Base-by-base conservation (phyloP, 2,113 vertebrate genomes). In the Lepidothrix coronata region DNA sequence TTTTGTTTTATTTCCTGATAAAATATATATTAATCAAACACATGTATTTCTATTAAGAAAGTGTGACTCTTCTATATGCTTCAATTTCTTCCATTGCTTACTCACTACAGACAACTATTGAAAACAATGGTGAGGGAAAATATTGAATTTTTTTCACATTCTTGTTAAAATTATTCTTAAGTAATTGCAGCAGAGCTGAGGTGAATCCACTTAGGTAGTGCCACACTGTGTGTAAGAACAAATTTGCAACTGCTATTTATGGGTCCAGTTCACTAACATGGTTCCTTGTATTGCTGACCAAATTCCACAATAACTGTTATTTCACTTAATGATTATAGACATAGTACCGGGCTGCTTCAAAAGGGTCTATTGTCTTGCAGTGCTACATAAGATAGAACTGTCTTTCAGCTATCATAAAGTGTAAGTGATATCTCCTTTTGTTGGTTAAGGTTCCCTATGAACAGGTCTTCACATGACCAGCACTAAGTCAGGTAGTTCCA, bases 211-310 rank as follows among this genome's bases (percentile, higher is more conserved):
- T 81, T 48, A 4, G 1, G 19, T 14, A 51, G 43, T 67, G 6
- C 8, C 11, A 59, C 46, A 33, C 8, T 0, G 0, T 39, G 35
- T 23, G 2, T 14, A n/a, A 7, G 11, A 35, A 1, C 5, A 6
- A 75, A 75, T 61, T 68, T 89, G 10, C 8, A 41, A 11, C 16
- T 51, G n/a, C 11, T 85, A 24, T 43, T 91, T 75, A 4, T 12
- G 28, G 6, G 3, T 51, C 25, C 30, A 33, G 14, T 75, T 91
- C 43, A 73, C 16, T 41, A 46, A 62, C 9, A 37, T 8, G 12
- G 25, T 51, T 80, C 6, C 24, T 61, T 1, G 0, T 30, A 43
- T 30, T 59, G 28, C 11, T 83, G 43, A 18, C 17, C 57, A 86
- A 79, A 10, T 12, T 12, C 37, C 8, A 21, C 8, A 49, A 63